A percentile compares a stretch with the other conserved stretches of the same genome.
Evolutionary conservation across 2,797 vertebrate species (phyloP).

Genomic region (Amblyraja radiata): DNA sequence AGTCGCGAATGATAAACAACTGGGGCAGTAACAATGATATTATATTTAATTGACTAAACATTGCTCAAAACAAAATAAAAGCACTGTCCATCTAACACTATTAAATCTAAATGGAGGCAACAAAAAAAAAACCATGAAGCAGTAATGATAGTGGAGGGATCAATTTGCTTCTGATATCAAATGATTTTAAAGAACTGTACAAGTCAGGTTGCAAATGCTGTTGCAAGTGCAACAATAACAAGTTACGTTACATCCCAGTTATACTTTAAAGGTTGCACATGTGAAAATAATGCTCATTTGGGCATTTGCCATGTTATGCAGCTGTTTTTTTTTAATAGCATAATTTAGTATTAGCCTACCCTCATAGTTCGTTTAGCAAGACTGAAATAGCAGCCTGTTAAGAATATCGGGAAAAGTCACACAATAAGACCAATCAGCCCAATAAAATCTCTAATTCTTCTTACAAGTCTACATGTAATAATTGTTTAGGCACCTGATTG

Average conservation of each 20-base stretch:
- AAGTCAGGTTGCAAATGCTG: not conserved
- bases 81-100: not conserved
- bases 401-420: not conserved
- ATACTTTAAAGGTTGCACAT: not conserved
- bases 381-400: not conserved
- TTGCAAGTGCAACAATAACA: not conserved
- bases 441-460: not conserved
- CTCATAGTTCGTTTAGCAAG: not conserved
- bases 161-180: not conserved
- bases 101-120: not conserved
- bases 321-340: slow-evolving; percentile 1
- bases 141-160: not conserved
- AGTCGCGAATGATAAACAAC: not conserved
- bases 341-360: slow-evolving; percentile 14
- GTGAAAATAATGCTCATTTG: slow-evolving; percentile 30
- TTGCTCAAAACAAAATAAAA: not conserved
- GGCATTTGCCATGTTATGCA: not conserved
- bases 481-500: not conserved
- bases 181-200: not conserved
- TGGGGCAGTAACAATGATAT: not conserved
- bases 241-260: not conserved
- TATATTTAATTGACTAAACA: slow-evolving; percentile 17
- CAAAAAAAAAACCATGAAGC: not conserved
- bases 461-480: not conserved
- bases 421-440: not conserved